phyloP scores from a whole-genome alignment of 2,797 vertebrate genomes.

The Lycodopsis pacificus region DNA sequence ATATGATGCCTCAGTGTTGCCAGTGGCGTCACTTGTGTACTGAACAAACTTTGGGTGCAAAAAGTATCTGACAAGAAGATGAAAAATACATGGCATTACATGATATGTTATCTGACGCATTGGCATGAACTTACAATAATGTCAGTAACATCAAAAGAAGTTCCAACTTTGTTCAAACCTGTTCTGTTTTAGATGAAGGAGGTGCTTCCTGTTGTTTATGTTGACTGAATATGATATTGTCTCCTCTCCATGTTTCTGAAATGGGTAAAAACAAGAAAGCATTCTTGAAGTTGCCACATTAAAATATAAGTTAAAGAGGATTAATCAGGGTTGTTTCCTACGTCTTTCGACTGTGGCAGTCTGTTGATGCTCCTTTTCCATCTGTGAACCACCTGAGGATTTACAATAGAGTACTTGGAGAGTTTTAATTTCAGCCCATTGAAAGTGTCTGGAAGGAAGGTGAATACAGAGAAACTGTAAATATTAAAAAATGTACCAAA shows the following conservation, averaged over 20 bases:
- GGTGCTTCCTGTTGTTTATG: conserved; percentile 72
- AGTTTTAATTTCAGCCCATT: conserved; percentile 36
- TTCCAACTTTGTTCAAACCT: conserved; percentile 58
- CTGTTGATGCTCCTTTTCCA: conserved; percentile 62
- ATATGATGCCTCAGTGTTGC: conserved; percentile 64
- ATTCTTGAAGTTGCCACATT: neutral
- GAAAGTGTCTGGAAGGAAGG: conserved; percentile 38
- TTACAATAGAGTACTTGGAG: conserved; percentile 75
- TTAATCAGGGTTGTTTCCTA: conserved; percentile 10
- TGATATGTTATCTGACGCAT: neutral
- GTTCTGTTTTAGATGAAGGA: conserved; percentile 79
- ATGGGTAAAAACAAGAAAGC: neutral
- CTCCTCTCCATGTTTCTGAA: conserved; percentile 66
- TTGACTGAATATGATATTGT: conserved; percentile 71
- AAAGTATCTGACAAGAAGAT: conserved; percentile 83
- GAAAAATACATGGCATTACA: neutral
- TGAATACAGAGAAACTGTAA: neutral
- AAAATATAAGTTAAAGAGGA: neutral
- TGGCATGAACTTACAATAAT: neutral
- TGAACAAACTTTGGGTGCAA: conserved; percentile 84
- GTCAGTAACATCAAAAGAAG: neutral
- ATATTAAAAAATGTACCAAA: neutral
- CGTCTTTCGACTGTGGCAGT: conserved; percentile 42
- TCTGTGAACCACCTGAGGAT: conserved; percentile 73
- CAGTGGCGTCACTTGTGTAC: conserved; percentile 72